Percentiles rank a stretch among this genome's conserved stretches.
These are phyloP conservation scores for Notodonta dromedarius DNA, from an alignment of 2,888 invertebrate species.

Conservation along the genomic window DNA sequence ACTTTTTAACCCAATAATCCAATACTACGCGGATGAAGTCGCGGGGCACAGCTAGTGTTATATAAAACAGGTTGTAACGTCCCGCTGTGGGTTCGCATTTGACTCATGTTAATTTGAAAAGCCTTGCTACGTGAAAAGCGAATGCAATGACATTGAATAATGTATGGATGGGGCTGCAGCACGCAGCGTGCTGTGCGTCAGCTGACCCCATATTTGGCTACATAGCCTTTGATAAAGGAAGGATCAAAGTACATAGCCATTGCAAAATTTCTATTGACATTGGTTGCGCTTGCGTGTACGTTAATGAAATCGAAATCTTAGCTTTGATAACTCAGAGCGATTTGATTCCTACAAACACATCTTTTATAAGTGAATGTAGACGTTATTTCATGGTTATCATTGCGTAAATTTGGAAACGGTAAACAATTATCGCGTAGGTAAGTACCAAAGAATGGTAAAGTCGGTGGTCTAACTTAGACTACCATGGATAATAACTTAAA, in stretches of 20 bases:
- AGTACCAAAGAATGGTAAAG: too few species aligned
- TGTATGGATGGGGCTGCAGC: constrained; percentile 17
- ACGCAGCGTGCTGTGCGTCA: constrained; percentile 37
- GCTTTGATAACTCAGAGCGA: constrained; percentile 38
- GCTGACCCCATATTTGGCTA: constrained; percentile 48
- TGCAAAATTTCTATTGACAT: constrained; percentile 61
- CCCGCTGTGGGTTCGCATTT: not conserved
- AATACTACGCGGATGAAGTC: too few species aligned
- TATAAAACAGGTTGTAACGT: too few species aligned
- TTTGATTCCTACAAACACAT: constrained; percentile 26
- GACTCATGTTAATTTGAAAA: not conserved
- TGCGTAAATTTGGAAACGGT: too few species aligned
- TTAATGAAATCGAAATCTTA: constrained; percentile 44
- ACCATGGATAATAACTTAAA: too few species aligned
- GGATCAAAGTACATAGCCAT: constrained; percentile 46
- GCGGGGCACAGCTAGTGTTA: too few species aligned
- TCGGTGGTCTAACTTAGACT: too few species aligned
- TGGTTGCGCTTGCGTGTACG: constrained; percentile 42
- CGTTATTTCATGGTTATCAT: too few species aligned
- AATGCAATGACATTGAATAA: constrained; percentile 38
- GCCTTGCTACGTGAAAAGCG: constrained; percentile 14
- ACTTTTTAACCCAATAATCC: too few species aligned
- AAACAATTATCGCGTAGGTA: too few species aligned
- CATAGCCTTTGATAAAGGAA: constrained; percentile 49
- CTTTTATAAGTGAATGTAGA: constrained; percentile 13